phyloP scores from a whole-genome alignment of 2,888 invertebrate genomes.

The Mechanitis messenoides region DNA sequence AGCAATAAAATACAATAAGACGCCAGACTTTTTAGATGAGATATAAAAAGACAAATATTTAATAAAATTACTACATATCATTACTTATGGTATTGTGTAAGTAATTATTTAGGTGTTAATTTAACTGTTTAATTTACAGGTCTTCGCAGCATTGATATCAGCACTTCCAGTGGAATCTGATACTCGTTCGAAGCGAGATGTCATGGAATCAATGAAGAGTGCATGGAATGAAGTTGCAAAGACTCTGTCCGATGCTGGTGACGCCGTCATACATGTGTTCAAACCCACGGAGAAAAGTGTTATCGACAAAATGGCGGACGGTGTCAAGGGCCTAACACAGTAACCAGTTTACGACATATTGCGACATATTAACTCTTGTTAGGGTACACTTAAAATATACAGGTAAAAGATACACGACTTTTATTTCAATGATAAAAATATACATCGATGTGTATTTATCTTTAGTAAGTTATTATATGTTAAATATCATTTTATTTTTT shows the following conservation, averaged over 20 bases:
- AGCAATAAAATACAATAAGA: too few relatives aligned
- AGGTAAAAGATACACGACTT: constrained; percentile 2
- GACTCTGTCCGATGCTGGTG: constrained; percentile 57
- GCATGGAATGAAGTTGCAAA: constrained; percentile 59
- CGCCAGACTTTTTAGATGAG: too few relatives aligned
- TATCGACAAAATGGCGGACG: constrained; percentile 55
- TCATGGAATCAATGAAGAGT: constrained; percentile 60
- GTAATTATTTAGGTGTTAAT: constrained; percentile 5
- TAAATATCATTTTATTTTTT: too few relatives aligned
- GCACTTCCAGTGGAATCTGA: constrained; percentile 41
- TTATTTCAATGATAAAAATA: background rate
- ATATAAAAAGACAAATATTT: too few relatives aligned
- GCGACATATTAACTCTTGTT: constrained; percentile 4
- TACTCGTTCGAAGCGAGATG: constrained; percentile 49
- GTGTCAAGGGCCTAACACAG: constrained; percentile 45
- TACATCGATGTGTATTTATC: background rate
- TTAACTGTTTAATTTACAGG: constrained; percentile 14
- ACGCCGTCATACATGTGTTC: constrained; percentile 62
- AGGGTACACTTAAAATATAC: constrained; percentile 8
- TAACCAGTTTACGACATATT: constrained; percentile 32
- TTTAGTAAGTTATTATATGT: background rate
- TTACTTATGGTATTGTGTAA: background rate
- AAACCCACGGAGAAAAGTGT: constrained; percentile 63
- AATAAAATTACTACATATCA: background rate
- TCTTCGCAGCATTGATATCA: constrained; percentile 27